Conservation (phyloP, 2,797 vertebrate genomes). For the Macropodus opercularis region DNA sequence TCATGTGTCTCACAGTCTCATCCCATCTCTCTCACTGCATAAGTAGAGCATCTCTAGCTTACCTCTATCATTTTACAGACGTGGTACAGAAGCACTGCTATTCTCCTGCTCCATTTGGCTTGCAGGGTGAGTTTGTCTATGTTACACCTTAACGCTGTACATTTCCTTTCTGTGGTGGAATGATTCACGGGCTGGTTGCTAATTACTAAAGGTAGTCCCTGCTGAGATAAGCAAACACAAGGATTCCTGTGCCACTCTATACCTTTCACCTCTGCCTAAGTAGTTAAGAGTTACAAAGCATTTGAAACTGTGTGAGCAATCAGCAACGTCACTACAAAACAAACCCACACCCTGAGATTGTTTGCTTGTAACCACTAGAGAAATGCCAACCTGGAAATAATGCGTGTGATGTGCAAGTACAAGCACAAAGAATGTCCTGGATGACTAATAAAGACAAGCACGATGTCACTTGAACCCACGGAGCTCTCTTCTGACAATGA, state of each 20-base stretch:
- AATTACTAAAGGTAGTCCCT: slow-evolving; percentile 51
- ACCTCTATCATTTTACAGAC: slow-evolving; percentile 1
- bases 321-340: slow-evolving; percentile 34
- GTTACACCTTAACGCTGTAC: slow-evolving; percentile 47
- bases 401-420: not conserved
- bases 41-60: not conserved
- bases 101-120: slow-evolving; percentile 36
- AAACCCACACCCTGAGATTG: slow-evolving; percentile 40
- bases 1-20: not conserved
- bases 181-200: slow-evolving; percentile 67
- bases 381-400: slow-evolving; percentile 24
- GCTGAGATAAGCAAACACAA: slow-evolving; percentile 47
- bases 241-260: slow-evolving; percentile 43
- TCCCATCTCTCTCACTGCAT: not conserved
- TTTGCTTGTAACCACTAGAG: slow-evolving; percentile 2
- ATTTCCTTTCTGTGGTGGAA: slow-evolving; percentile 22
- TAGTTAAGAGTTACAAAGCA: slow-evolving; percentile 1
- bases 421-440: slow-evolving; percentile 4
- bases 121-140: slow-evolving; percentile 25
- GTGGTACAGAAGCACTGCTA: not conserved
- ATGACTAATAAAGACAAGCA: slow-evolving; percentile 33
- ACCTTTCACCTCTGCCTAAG: slow-evolving; percentile 18
- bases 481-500: slow-evolving; percentile 8
- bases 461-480: slow-evolving; percentile 28
- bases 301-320: slow-evolving; percentile 36